Base-by-base conservation (phyloP, 2,113 vertebrate species). In the Notothenia rossii region DNA sequence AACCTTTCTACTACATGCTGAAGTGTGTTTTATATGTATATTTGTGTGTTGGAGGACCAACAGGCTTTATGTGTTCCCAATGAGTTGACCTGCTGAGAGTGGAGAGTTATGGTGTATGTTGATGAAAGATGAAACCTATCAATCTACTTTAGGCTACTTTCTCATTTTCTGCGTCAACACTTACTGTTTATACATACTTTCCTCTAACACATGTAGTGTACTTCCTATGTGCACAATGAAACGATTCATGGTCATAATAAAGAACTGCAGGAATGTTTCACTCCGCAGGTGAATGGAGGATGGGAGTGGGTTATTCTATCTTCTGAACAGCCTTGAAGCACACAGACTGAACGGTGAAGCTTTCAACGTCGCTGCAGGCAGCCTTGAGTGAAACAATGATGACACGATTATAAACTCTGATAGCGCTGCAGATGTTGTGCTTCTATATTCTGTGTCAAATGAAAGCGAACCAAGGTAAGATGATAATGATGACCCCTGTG, bases 351-450 rank as follows among this genome's bases (percentile, higher is more conserved):
- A 64, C 60, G 65, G 18, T 62, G 43, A 20, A 51, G 72, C 64
- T 29, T 58, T 58, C 55, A 58, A 3, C 2, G 3, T 22, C 15
- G 49, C 73, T 48, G 61, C 73, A 79, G 60, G 55, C 70, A 75
- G 64, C 76, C 20, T 49, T 83, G 55, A 86, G 68, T 66, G 62
- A 83, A 65, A 72, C 68, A 20, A 25, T 10, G 71, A 86, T 59
- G 75, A 79, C 73, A 58, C 49, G 63, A 85, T 84, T 74, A 90
- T 88, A 88, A 79, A 77, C 77, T 81, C 72, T 83, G 76, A 86
- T 68, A 72, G 54, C 3, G 15, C 66, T 67, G 71, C 73, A 81
- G 83, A 73, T 82, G 81, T 63, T 82, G 40, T 33, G 56, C 58
- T 76, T 51, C 61, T 64, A 69, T 81, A 50, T 71, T 40, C 40